Evolutionary conservation across 2,113 vertebrate species (phyloP).

Genomic region (Numida meleagris): DNA sequence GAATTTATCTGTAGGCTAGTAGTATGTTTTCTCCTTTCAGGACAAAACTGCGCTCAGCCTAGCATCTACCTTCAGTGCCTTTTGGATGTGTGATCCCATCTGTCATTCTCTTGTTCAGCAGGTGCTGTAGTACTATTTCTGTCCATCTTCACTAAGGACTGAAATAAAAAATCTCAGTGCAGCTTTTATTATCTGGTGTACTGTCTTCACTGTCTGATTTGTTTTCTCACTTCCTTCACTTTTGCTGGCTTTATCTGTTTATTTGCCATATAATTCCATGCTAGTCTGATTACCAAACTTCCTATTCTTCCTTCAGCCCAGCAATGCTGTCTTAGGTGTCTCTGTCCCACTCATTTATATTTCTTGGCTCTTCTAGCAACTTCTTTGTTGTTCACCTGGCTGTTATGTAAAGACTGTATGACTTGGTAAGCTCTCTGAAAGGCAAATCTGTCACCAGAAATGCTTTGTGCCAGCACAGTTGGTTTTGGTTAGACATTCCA

Average conservation of each 20-base stretch:
- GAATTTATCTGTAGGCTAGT: not conserved
- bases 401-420: not conserved
- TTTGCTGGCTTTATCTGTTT: not conserved
- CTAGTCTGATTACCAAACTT: not conserved
- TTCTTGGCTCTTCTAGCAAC: not conserved
- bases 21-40: not conserved
- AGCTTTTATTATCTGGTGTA: not conserved
- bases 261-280: not conserved
- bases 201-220: not conserved
- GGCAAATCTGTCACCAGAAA: not conserved
- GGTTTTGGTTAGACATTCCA: not conserved
- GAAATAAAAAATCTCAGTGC: not conserved
- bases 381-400: not conserved
- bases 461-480: not conserved
- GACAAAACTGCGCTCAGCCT: not conserved
- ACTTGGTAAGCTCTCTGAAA: not conserved
- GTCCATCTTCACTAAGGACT: not conserved
- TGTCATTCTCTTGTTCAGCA: not conserved
- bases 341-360: not conserved
- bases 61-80: not conserved
- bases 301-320: not conserved
- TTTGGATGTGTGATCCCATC: not conserved
- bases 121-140: not conserved
- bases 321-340: not conserved
- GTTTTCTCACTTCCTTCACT: not conserved